Percentiles rank a stretch among this genome's conserved stretches.
Conservation (phyloP, 2,113 vertebrate species). For the Castor canadensis region DNA sequence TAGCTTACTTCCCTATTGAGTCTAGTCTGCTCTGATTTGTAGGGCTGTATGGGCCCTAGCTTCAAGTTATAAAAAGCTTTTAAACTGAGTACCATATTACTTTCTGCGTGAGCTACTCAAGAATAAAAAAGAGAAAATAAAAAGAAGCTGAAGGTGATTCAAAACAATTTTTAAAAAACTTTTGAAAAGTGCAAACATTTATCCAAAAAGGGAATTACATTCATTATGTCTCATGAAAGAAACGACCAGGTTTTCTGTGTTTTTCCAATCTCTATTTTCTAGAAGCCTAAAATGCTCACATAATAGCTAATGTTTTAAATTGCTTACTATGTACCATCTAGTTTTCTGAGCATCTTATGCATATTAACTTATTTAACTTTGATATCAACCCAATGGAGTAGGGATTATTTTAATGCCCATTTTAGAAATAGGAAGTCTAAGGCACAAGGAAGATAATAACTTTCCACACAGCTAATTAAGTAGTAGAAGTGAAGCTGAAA, state of each 20-base stretch:
- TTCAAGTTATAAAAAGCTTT: neutral
- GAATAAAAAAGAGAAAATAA: neutral
- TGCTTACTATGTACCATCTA: neutral
- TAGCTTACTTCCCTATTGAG: neutral
- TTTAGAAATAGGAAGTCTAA: conserved; percentile 3
- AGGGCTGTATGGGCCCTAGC: neutral
- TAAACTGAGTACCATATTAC: neutral
- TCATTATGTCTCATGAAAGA: too few species aligned
- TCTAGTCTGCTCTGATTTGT: neutral
- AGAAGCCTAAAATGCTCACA: neutral
- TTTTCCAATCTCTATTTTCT: neutral
- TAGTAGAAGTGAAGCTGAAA: neutral
- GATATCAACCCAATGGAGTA: neutral
- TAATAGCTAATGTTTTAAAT: neutral
- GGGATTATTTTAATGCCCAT: neutral
- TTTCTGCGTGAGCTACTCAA: neutral
- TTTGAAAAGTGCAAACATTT: neutral
- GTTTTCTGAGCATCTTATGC: neutral
- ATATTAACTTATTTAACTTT: neutral
- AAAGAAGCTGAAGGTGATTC: neutral
- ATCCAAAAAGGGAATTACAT: too few species aligned
- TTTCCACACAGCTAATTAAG: neutral
- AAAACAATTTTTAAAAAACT: neutral
- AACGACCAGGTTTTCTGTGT: neutral
- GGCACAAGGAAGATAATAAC: neutral